Base-by-base conservation (phyloP, 1,140 invertebrate species). In the Diabrotica undecimpunctata region DNA sequence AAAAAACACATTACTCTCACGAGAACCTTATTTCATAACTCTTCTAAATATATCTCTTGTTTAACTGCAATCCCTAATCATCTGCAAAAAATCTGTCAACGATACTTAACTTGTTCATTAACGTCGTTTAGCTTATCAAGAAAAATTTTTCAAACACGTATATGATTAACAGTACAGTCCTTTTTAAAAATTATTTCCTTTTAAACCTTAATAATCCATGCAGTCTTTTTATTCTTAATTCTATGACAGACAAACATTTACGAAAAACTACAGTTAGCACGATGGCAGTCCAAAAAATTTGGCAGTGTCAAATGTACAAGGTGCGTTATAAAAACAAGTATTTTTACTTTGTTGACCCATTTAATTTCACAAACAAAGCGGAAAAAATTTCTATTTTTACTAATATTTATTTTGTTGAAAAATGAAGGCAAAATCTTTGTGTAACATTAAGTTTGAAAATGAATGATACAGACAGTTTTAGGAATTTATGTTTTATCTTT, bases 241-340 rank as follows among this genome's bases (percentile, higher is more conserved):
- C 56, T 64, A 60, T 63, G 56, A 61, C 55, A 66, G 54, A 65
- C 64, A 66, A 64, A 67, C 55, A 62, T 62, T 39, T 54, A 62
- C 37, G 61, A 67, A 67, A 69, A 70, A 60, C 65, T 72, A 72
- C 65, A 58, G 67, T 72, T 68, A 70, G 67, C 64, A 67, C 67
- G 69, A 72, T 75, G 75, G 75, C 75, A 76, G 75, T 76, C 68
- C 71, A 66, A 74, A 68, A 72, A 70, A 67, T 70, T 75, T 76
- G 76, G 76, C 76, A 77, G 76, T 77, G 76, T 72, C 68, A 64
- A 68, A 65, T 64, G 38, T 68, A 58, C 58, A 60, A 13, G 53
- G 41, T 46, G 41, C 8, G 41, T 10, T 46, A 46, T n/a, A 46
- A 46, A 46, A 46, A 10, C 41, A 10, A 46, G n/a, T 25, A 25